Evolutionary conservation across 2,797 vertebrate genomes (phyloP), one percentile per base, ranked within the genome.

Genomic region (Spinibarbus caldwelli): DNA sequence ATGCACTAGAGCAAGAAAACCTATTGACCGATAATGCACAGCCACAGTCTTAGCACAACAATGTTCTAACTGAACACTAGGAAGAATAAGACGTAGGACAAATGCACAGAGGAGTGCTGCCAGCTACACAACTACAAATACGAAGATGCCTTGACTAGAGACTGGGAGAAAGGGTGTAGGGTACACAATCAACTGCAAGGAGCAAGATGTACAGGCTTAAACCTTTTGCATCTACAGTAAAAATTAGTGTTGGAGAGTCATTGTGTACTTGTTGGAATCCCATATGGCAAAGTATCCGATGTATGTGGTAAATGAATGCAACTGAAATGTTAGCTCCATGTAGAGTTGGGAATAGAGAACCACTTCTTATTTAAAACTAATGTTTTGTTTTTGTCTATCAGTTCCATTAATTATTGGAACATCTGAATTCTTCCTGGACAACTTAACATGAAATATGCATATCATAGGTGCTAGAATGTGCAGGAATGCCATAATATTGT

Each of bases 41-140:
- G 49, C 38, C 23, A 86, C 21, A 75, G 45, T 76, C 71, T 78
- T 59, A 85, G 59, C 64, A 84, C 17, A 86, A 78, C 62, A 86
- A 57, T 12, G 64, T 36, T 43, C 80, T 43, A 87, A 73, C 34
- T 76, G 26, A 68, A 78, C 26, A 66, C 47, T 86, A 31, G 45
- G 45, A 84, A 82, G 67, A 88, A 82, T 82, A 45, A 86, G 70
- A 84, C 64, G 89, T 43, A 80, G 78, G 88, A 89, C 87, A 86
- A 47, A 78, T 76, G 90, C 68, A 87, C 1, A 78, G 41, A 49
- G 80, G 36, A 43, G 15, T 11, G 54, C 59, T 23, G 45, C 64
- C 52, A 78, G 66, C 67, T 59, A 43, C 21, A 82, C 73, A 29
- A 21, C 66, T 86, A 83, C 8, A 31, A 47, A 84, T 73, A 71